Evolutionary conservation across 2,797 vertebrate genomes (phyloP).

Genomic region (Helarctos malayanus): DNA sequence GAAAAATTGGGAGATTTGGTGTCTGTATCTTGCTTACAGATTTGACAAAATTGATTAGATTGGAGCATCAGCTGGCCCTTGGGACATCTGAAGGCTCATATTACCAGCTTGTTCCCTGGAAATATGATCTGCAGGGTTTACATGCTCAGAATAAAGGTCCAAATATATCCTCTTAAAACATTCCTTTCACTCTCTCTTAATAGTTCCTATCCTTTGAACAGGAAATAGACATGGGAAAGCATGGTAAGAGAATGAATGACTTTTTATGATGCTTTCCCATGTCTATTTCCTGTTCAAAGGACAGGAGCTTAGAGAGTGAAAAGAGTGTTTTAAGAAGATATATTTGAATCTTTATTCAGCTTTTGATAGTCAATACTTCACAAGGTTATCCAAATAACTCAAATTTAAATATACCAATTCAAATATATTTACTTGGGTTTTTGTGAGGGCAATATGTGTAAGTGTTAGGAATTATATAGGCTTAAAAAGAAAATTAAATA

Average conservation of each 20-base stretch:
- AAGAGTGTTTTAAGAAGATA: conserved; percentile 55
- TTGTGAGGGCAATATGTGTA: background rate
- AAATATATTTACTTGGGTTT: conserved; percentile 5
- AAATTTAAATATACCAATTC: conserved; percentile 30
- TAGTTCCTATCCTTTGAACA: background rate
- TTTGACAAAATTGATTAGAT: background rate
- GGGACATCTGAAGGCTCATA: background rate
- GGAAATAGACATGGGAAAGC: background rate
- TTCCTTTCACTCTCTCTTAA: conserved; percentile 49
- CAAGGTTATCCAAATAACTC: background rate
- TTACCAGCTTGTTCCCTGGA: background rate
- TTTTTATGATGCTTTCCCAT: background rate
- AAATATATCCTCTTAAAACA: conserved; percentile 51
- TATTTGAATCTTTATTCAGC: conserved; percentile 16
- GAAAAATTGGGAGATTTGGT: background rate
- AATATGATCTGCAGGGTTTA: background rate
- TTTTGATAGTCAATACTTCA: conserved; percentile 19
- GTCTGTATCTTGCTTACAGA: background rate
- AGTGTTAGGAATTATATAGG: background rate
- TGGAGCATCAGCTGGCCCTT: background rate
- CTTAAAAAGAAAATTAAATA: conserved; percentile 24
- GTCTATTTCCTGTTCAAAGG: conserved; percentile 44
- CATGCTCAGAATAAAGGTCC: background rate
- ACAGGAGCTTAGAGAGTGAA: conserved; percentile 35
- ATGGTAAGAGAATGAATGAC: conserved; percentile 23